These are phyloP conservation scores for Ammodramus savannarum DNA, from an alignment of 2,113 vertebrate genomes.

Conservation along the genomic window DNA sequence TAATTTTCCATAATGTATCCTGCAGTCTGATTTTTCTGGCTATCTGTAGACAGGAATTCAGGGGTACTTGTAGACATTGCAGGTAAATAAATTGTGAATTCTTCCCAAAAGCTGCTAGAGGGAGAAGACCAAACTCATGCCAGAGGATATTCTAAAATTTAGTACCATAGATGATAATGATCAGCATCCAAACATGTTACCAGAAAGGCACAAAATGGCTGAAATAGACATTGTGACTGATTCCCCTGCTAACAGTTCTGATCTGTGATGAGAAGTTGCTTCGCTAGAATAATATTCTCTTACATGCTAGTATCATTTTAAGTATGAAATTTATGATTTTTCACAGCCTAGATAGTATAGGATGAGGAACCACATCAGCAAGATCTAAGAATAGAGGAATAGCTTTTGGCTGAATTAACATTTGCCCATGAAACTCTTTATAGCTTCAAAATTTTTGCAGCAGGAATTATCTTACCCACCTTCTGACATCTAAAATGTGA, in stretches of 20 bases:
- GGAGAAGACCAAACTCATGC: not conserved
- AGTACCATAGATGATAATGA: not conserved
- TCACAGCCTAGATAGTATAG: not conserved
- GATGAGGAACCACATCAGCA: not conserved
- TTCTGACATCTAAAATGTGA: not conserved
- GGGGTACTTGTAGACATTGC: not conserved
- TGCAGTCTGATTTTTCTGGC: not conserved
- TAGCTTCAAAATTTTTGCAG: not conserved
- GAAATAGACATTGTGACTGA: not conserved
- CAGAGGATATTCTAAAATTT: not conserved
- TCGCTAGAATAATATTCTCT: not conserved
- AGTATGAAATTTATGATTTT: not conserved
- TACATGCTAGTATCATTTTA: not conserved
- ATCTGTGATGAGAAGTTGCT: not conserved
- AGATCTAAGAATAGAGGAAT: not conserved
- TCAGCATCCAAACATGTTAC: not conserved
- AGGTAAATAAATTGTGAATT: not conserved
- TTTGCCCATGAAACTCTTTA: not conserved
- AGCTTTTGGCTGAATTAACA: not conserved
- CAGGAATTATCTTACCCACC: not conserved
- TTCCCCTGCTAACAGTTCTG: not conserved
- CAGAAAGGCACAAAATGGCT: not conserved
- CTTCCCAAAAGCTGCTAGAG: not conserved
- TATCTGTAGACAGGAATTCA: not conserved
- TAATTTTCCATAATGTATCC: not conserved